Conservation (phyloP, 2,888 invertebrate species). For the Neoascia interrupta region DNA sequence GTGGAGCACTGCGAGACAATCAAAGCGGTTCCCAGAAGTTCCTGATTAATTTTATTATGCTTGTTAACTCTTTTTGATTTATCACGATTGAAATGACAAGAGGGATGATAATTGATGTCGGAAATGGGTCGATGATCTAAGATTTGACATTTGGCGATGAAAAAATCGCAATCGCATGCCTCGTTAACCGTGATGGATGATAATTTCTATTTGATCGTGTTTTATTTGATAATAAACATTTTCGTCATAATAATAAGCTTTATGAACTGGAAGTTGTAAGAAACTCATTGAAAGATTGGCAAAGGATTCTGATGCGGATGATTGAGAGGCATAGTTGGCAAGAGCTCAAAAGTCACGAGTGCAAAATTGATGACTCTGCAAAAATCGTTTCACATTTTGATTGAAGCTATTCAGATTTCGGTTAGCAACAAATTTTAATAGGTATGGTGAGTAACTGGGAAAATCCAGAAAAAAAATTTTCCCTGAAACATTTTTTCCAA, state of each 20-base stretch:
- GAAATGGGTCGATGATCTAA: conserved; percentile 38
- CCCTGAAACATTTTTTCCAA: too few species aligned
- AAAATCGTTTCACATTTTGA: too few species aligned
- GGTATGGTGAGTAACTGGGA: too few species aligned
- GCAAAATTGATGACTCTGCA: too few species aligned
- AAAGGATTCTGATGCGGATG: too few species aligned
- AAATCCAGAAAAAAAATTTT: too few species aligned
- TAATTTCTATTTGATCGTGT: background rate
- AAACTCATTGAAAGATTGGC: too few species aligned
- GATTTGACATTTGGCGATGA: conserved; percentile 15
- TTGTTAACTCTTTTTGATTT: conserved; percentile 25
- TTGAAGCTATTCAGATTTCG: too few species aligned
- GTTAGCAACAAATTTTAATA: too few species aligned
- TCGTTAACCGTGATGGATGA: conserved; percentile 6
- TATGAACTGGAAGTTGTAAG: conserved; percentile 12
- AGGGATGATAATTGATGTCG: conserved; percentile 10
- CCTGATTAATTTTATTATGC: background rate
- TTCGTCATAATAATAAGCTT: conserved; percentile 1
- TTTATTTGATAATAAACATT: conserved; percentile 1
- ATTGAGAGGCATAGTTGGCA: too few species aligned
- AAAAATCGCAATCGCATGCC: background rate
- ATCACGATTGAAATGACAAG: conserved; percentile 36
- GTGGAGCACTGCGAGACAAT: conserved; percentile 22
- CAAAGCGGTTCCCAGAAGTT: conserved; percentile 10
- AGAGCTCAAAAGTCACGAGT: too few species aligned